phyloP scores from a whole-genome alignment of 2,888 invertebrate genomes.

The Heliothis peltigera region DNA sequence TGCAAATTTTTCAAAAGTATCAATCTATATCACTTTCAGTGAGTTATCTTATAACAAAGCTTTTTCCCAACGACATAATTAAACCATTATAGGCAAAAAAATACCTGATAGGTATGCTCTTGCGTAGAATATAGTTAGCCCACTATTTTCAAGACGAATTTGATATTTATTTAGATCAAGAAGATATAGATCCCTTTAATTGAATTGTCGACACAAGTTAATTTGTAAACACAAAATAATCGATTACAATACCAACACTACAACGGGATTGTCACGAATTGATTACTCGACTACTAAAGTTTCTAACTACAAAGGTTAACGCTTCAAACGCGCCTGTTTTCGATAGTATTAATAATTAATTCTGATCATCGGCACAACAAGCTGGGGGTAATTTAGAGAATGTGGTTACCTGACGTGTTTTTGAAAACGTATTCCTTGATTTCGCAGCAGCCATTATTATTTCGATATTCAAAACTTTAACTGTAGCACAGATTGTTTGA shows the following conservation, averaged over 20 bases:
- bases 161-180: too few relatives aligned
- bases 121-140: too few relatives aligned
- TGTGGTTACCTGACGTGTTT: conserved; percentile 76
- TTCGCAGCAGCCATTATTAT: not conserved
- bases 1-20: too few relatives aligned
- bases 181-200: not conserved
- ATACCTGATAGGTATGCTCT: too few relatives aligned
- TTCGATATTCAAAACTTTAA: conserved; percentile 3
- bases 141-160: too few relatives aligned
- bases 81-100: too few relatives aligned
- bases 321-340: conserved; percentile 68
- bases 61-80: too few relatives aligned
- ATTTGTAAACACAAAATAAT: conserved; percentile 12
- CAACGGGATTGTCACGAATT: conserved; percentile 38
- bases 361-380: conserved; percentile 75
- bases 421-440: conserved; percentile 50
- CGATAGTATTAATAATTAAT: conserved; percentile 81
- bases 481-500: conserved; percentile 35
- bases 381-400: conserved; percentile 77
- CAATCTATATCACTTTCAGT: too few relatives aligned
- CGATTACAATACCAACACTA: conserved; percentile 15
- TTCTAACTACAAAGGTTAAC: conserved; percentile 52
- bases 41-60: too few relatives aligned
- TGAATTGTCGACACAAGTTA: not conserved
- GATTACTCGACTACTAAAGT: conserved; percentile 52